These are phyloP conservation scores for Chlamydotis undulata DNA, from an alignment of 2,113 vertebrate species.

Conservation along the genomic window DNA sequence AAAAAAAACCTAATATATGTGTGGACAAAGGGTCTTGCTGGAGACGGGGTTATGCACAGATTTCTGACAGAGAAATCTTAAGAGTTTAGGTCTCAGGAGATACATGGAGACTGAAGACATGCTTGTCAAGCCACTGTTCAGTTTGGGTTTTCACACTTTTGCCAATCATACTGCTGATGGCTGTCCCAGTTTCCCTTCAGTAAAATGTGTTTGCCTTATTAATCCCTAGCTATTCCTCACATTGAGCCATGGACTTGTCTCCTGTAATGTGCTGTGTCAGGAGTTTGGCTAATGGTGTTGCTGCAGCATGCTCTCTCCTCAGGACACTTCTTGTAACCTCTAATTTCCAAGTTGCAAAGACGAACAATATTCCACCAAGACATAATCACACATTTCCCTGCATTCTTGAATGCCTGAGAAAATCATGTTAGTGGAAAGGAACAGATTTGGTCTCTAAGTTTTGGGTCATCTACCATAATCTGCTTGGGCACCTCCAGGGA, in stretches of 20 bases:
- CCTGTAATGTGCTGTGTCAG: neutral
- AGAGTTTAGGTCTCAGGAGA: neutral
- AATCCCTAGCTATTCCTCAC: neutral
- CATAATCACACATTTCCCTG: neutral
- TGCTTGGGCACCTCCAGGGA: neutral
- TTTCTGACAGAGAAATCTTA: neutral
- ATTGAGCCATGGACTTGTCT: neutral
- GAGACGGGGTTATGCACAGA: neutral
- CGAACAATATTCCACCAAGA: neutral
- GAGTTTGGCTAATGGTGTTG: neutral
- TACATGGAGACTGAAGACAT: neutral
- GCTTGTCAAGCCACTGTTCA: neutral
- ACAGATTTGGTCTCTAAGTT: neutral
- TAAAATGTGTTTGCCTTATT: neutral
- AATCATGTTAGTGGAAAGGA: neutral
- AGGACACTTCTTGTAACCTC: neutral
- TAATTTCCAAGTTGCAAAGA: neutral
- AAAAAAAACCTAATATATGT: neutral
- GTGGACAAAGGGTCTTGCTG: neutral
- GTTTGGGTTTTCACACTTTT: neutral
- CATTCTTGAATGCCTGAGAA: neutral
- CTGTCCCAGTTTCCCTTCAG: neutral
- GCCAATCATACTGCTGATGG: neutral
- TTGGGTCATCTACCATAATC: neutral
- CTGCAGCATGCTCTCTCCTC: neutral